Evolutionary conservation across 2,113 vertebrate species (phyloP).

Genomic region (Blennius ocellaris): DNA sequence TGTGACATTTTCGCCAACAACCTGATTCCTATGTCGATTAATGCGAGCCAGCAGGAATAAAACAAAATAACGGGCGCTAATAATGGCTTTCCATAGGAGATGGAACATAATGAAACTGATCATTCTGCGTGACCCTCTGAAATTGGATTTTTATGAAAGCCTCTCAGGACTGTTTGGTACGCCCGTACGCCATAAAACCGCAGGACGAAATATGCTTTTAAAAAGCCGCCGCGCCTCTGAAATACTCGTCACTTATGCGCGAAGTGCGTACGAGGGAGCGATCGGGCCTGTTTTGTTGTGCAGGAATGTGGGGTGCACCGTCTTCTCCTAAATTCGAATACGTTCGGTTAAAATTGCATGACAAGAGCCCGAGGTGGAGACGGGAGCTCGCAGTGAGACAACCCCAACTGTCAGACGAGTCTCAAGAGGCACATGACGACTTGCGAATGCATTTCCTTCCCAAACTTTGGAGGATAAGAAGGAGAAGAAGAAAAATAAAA

Average conservation of each 20-base stretch:
- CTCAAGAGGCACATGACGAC: constrained; percentile 32
- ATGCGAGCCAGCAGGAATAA: constrained; percentile 11
- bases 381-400: constrained; percentile 28
- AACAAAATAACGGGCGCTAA: constrained; percentile 55
- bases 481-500: constrained; percentile 21
- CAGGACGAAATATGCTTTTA: constrained; percentile 18
- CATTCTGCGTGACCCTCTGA: constrained; percentile 63
- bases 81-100: constrained; percentile 53
- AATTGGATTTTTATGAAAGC: constrained; percentile 71
- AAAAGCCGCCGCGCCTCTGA: constrained; percentile 26
- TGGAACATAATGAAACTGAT: constrained; percentile 69
- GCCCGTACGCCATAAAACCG: constrained; percentile 35
- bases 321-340: constrained; percentile 32
- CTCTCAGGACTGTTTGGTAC: constrained; percentile 34
- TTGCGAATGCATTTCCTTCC: constrained; percentile 25
- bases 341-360: constrained; percentile 68
- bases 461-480: constrained; percentile 26
- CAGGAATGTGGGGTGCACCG: constrained; percentile 2
- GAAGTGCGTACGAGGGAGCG: constrained; percentile 10
- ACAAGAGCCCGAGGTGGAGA: constrained; percentile 47
- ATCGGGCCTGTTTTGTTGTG: background rate
- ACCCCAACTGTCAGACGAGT: constrained; percentile 50
- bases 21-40: constrained; percentile 44
- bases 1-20: constrained; percentile 28
- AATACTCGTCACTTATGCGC: constrained; percentile 30